A percentile compares a stretch with the other conserved stretches of the same genome.
Conservation (phyloP, 1,140 invertebrate species). For the Brachionus manjavacas region DNA sequence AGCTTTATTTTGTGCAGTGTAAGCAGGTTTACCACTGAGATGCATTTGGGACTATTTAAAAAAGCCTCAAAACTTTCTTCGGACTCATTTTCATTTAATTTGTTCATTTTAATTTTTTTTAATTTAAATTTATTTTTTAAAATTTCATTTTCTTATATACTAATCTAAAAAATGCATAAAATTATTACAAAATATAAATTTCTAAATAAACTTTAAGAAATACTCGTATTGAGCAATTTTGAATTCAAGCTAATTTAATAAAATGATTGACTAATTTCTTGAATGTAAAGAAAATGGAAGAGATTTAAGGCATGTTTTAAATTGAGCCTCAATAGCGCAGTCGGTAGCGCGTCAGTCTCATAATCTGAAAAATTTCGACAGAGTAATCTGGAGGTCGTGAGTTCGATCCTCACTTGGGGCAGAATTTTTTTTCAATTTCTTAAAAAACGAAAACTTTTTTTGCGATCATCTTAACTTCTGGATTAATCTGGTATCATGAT, state of each 20-base stretch:
- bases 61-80: not conserved
- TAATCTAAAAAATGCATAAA: not conserved
- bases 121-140: constrained; percentile 69
- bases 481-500: no score
- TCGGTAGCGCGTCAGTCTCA: not conserved
- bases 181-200: not conserved
- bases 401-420: not conserved
- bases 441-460: no score
- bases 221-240: not conserved
- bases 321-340: not conserved
- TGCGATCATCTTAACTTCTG: no score
- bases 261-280: not conserved
- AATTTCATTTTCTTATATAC: constrained; percentile 61
- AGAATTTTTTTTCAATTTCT: not conserved
- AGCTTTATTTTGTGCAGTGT: not conserved
- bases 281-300: not conserved
- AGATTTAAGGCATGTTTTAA: not conserved
- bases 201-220: not conserved
- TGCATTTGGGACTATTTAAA: not conserved
- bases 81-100: not conserved
- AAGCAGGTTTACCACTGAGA: not conserved
- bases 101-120: constrained; percentile 33
- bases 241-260: not conserved
- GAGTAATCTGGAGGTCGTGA: not conserved
- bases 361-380: not conserved